Percentiles rank a stretch among this genome's conserved stretches.
phyloP scores from a whole-genome alignment of 2,113 vertebrate genomes.

The Tetrax tetrax region DNA sequence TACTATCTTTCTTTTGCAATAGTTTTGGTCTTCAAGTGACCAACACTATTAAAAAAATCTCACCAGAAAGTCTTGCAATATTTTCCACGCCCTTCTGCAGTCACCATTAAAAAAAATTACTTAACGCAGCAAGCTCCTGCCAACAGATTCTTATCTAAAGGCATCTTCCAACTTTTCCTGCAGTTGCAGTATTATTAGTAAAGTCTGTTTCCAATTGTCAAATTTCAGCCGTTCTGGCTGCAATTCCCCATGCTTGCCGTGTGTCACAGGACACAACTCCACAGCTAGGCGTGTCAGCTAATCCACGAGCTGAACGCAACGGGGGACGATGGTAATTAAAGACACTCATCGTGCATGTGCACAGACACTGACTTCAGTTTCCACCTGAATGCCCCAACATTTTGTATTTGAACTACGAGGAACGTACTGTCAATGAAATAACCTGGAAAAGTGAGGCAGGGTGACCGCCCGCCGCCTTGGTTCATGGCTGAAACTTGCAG shows the following conservation, averaged over 20 bases:
- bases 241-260: neutral
- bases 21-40: neutral
- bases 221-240: neutral
- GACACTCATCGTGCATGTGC: neutral
- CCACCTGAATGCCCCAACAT: neutral
- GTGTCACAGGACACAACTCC: neutral
- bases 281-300: neutral
- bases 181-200: neutral
- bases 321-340: neutral
- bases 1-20: neutral
- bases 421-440: neutral
- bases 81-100: neutral
- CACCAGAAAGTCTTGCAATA: neutral
- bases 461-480: neutral
- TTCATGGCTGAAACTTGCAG: neutral
- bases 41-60: neutral
- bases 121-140: neutral
- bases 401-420: neutral
- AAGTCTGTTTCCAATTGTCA: neutral
- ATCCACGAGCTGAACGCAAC: neutral
- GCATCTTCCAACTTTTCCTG: neutral
- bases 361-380: neutral
- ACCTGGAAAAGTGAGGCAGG: neutral
- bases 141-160: neutral
- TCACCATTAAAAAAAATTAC: neutral